phyloP scores from a whole-genome alignment of 2,113 vertebrate genomes.

The Brachirus orientalis region DNA sequence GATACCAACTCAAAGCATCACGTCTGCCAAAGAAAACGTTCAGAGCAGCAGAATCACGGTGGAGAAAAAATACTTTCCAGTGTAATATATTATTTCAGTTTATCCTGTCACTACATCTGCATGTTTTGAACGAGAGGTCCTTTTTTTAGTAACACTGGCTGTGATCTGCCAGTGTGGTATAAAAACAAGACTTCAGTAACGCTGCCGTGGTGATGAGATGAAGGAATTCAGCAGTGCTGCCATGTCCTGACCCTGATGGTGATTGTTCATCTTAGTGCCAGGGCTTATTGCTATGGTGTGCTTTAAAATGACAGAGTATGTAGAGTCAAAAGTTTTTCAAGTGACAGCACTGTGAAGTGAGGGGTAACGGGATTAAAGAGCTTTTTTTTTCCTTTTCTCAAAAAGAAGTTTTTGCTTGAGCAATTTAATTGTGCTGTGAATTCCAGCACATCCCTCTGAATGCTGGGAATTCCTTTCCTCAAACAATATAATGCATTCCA shows the following conservation, averaged over 20 bases:
- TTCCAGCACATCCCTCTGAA: slow-evolving; percentile 66
- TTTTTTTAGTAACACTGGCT: not conserved
- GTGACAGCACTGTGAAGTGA: slow-evolving; percentile 61
- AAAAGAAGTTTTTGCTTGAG: slow-evolving; percentile 69
- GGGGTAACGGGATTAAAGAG: slow-evolving; percentile 62
- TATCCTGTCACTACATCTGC: slow-evolving; percentile 43
- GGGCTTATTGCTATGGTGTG: slow-evolving; percentile 15
- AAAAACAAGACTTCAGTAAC: slow-evolving; percentile 14
- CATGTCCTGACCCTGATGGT: slow-evolving; percentile 54
- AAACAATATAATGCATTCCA: slow-evolving; percentile 71
- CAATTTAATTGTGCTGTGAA: slow-evolving; percentile 75
- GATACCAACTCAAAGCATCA: slow-evolving; percentile 44
- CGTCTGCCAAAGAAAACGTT: slow-evolving; percentile 65
- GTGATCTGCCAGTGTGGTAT: slow-evolving; percentile 13
- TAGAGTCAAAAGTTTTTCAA: slow-evolving; percentile 51
- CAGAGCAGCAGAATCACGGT: slow-evolving; percentile 33
- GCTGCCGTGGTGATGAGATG: slow-evolving; percentile 37
- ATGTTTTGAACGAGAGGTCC: slow-evolving; percentile 4
- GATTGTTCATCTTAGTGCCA: slow-evolving; percentile 56
- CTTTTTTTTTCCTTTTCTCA: slow-evolving; percentile 33
- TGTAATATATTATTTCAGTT: slow-evolving; percentile 52
- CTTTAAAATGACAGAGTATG: slow-evolving; percentile 34
- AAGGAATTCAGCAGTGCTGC: slow-evolving; percentile 55
- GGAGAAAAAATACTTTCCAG: slow-evolving; percentile 50
- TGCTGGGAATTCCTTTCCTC: slow-evolving; percentile 67